Evolutionary conservation across 2,888 invertebrate species (phyloP), one percentile per base, ranked within the genome.

Genomic region (Eurytoma californica): DNA sequence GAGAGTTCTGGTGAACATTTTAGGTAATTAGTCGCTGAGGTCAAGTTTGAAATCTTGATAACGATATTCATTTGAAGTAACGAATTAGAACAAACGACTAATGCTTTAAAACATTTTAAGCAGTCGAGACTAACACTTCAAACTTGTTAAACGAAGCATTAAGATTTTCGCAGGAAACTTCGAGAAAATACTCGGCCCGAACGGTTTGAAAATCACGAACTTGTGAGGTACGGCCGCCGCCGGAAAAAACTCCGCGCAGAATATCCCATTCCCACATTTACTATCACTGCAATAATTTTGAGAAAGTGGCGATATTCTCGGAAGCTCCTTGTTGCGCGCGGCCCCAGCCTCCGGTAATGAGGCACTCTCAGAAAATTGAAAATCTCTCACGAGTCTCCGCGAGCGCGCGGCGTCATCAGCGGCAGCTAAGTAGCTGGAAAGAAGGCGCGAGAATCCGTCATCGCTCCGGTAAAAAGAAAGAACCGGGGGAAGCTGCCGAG

Each of bases 331-430:
- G 20, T 20, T n/a, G 12, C 5, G 61, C 61, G n/a, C 18, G 20
- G 24, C 68, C 39, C 39, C 14, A n/a, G 28, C 55, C 24, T 5
- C 18, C 74, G 70, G 51, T 79, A 79, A 79, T 66, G 73, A 79
- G 39, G 66, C 47, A 66, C 73, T 79, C 58, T 63, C 30, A 58
- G 79, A 75, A 79, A 75, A 79, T 79, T 79, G 79, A 75, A 79
- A 79, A 79, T 72, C 79, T 57, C 60, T 70, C 68, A 18, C 51
- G 72, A 66, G 69, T 20, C 63, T 57, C 57, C 16, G 28, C 30
- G 9, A 39, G 39, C 39, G 39, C 7, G 39, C 39, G 18, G 55
- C 18, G 63, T 39, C 58, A n/a, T 20, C 69, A 24, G 14, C 63
- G 51, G 67, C 28, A 18, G 18, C 12, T 30, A 51, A 63, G 28